Evolutionary conservation across 2,888 invertebrate genomes (phyloP), one percentile per base, ranked within the genome.

Genomic region (Apoda limacodes): DNA sequence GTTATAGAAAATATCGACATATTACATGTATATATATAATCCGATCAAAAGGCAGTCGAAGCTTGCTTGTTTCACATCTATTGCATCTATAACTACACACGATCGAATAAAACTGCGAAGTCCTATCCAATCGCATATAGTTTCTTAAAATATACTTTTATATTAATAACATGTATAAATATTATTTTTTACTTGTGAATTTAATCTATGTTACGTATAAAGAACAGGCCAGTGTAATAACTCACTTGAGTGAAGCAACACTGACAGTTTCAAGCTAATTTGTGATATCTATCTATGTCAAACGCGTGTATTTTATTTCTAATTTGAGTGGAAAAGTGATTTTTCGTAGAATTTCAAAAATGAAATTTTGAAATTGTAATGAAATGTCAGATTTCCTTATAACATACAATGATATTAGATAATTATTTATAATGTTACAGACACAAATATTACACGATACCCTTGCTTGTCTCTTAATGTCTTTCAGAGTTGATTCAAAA

Each of bases 191-290:
- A 48, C 62, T 62, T 66, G 74, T 74, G 69, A 61, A 59, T 72
- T 61, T 61, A 71, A 71, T 71, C 74, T 67, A 33, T 44, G 55
- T 75, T 76, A 78, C 76, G 78, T 78, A 76, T 76, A 55, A 60
- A 55, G 63, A 75, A 75, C 66, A 71, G 71, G 70, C 70, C 71
- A 60, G 71, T 76, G 72, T 67, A 55, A 54, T 50, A 46, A 45
- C 35, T 38, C 40, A 52, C 55, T 64, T 59, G 55, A 55, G 60
- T 67, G 64, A 78, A 78, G 78, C 76, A 52, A 78, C 78, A 76
- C 70, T 62, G 74, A 76, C 62, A 68, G 60, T 65, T 71, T 66
- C 53, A 76, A 76, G 75, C 76, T 74, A 72, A 56, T 67, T 67
- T 67, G 74, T 75, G 74, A 66, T 61, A 55, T 60, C 64, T 69